phyloP scores from a whole-genome alignment of 2,888 invertebrate species.

The Diloba caeruleocephala region DNA sequence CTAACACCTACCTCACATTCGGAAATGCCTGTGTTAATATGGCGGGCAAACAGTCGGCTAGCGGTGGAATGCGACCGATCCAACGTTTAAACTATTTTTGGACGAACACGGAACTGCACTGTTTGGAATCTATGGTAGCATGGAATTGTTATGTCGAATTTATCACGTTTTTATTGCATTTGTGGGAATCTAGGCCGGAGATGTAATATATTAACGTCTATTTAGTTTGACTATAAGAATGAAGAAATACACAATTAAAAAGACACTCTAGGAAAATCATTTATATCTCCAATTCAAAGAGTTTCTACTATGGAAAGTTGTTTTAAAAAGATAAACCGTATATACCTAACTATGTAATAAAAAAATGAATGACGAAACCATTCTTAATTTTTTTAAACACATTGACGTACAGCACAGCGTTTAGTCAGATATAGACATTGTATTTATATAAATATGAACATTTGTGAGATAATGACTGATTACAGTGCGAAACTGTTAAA shows the following conservation, averaged over 20 bases:
- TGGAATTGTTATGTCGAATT: conserved; percentile 57
- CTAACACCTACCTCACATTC: conserved; percentile 55
- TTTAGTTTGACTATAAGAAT: conserved; percentile 31
- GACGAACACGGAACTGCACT: conserved; percentile 74
- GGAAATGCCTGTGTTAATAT: conserved; percentile 63
- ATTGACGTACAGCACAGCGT: too few relatives aligned
- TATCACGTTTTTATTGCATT: conserved; percentile 52
- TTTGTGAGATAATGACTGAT: too few relatives aligned
- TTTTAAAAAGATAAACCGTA: too few relatives aligned
- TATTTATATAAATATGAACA: too few relatives aligned
- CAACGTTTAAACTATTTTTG: conserved; percentile 75
- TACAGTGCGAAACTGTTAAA: too few relatives aligned
- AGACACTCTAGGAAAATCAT: neutral
- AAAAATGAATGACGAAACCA: too few relatives aligned
- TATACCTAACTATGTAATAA: too few relatives aligned
- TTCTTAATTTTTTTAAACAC: too few relatives aligned
- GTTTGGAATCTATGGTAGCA: conserved; percentile 53
- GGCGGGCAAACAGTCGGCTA: conserved; percentile 65
- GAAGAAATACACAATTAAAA: conserved; percentile 18
- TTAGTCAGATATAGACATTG: too few relatives aligned
- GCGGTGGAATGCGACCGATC: conserved; percentile 72
- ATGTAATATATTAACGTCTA: conserved; percentile 36
- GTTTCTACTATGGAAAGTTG: too few relatives aligned
- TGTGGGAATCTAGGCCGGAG: conserved; percentile 40
- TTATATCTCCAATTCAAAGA: too few relatives aligned